Percentiles rank a stretch among this genome's conserved stretches.
Evolutionary conservation across 2,113 vertebrate genomes (phyloP).

Genomic region (Vanacampus margaritifer): DNA sequence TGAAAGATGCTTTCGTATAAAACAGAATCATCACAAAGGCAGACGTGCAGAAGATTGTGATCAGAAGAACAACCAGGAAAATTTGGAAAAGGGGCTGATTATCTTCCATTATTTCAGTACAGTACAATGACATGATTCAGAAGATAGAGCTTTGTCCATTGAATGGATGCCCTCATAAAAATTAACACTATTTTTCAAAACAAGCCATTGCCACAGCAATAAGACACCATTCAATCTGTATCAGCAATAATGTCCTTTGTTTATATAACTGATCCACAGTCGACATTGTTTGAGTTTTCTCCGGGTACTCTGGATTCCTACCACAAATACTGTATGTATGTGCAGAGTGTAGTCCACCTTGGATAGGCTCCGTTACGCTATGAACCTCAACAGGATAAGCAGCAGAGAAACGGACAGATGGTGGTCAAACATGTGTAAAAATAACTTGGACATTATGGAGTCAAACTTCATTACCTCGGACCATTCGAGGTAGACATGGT

Average conservation of each 20-base stretch:
- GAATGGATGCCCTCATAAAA: neutral
- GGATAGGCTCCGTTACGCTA: too few relatives aligned
- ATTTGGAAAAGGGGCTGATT: slow-evolving; percentile 25
- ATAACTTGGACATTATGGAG: too few relatives aligned
- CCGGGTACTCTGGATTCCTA: too few relatives aligned
- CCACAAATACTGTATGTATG: too few relatives aligned
- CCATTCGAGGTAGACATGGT: too few relatives aligned
- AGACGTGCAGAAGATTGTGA: slow-evolving; percentile 26
- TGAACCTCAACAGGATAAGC: too few relatives aligned
- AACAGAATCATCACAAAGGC: slow-evolving; percentile 29
- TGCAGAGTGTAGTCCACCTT: too few relatives aligned
- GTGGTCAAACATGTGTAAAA: too few relatives aligned
- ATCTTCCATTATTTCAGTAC: slow-evolving; percentile 20
- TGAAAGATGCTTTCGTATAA: slow-evolving; percentile 9
- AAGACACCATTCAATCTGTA: neutral
- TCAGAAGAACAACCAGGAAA: slow-evolving; percentile 23
- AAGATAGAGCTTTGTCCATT: slow-evolving; percentile 1
- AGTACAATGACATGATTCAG: slow-evolving; percentile 22
- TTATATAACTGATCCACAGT: neutral
- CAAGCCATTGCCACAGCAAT: neutral
- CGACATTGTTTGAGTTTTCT: too few relatives aligned
- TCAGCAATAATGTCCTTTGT: neutral
- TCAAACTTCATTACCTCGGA: too few relatives aligned
- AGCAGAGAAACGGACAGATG: too few relatives aligned
- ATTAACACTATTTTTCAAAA: neutral